These are phyloP conservation scores for Embiotoca jacksoni DNA, from an alignment of 2,113 vertebrate genomes.

Conservation along the genomic window DNA sequence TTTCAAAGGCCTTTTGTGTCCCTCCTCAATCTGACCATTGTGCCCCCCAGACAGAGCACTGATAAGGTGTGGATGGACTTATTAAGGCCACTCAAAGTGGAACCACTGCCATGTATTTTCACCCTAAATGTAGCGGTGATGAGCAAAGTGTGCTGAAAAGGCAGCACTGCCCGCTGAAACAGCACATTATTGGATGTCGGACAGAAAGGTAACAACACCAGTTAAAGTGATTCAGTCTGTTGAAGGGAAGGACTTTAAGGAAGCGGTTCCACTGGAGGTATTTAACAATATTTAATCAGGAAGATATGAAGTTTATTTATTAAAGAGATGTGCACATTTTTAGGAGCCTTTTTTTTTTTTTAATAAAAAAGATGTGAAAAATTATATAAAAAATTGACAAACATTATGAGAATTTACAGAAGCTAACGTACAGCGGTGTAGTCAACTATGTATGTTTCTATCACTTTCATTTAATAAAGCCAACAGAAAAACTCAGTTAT, in stretches of 20 bases:
- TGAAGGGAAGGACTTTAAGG: constrained; percentile 12
- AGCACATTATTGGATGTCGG: constrained; percentile 59
- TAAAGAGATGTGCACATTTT: neutral
- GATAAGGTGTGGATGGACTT: constrained; percentile 79
- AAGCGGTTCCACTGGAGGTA: neutral
- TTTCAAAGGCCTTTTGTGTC: constrained; percentile 76
- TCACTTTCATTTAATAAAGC: too few relatives aligned
- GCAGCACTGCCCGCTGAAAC: constrained; percentile 29
- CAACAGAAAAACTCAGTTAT: too few relatives aligned
- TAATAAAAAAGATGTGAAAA: too few relatives aligned
- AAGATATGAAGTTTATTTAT: neutral
- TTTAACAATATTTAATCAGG: neutral
- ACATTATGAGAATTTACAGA: too few relatives aligned
- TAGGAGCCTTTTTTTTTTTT: too few relatives aligned
- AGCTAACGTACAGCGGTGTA: too few relatives aligned
- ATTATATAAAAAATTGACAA: too few relatives aligned
- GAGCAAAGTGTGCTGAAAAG: constrained; percentile 41
- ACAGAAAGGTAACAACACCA: constrained; percentile 42
- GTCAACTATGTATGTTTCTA: too few relatives aligned
- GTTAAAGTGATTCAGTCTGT: constrained; percentile 34
- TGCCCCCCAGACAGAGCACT: constrained; percentile 73
- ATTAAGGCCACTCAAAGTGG: constrained; percentile 73
- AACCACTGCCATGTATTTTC: constrained; percentile 63
- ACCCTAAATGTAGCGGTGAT: constrained; percentile 62
- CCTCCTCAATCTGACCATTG: constrained; percentile 77